phyloP scores from a whole-genome alignment of 2,113 vertebrate species.

The Campylorhamphus procurvoides region DNA sequence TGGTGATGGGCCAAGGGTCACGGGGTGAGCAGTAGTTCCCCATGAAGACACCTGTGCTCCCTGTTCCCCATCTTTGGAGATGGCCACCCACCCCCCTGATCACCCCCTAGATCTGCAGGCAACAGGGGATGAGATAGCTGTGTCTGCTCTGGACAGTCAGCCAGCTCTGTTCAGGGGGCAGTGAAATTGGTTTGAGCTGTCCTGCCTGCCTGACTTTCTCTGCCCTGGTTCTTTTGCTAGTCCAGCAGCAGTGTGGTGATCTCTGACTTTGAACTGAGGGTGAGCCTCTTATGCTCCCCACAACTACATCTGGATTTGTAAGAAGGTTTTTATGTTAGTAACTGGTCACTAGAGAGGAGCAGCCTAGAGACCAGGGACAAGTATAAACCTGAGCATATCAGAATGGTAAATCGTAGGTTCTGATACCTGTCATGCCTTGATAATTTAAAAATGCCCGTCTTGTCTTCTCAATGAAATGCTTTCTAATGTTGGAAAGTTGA shows the following conservation, averaged over 20 bases:
- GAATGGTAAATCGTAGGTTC: neutral
- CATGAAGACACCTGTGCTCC: neutral
- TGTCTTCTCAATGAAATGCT: neutral
- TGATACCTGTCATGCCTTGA: neutral
- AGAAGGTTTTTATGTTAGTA: neutral
- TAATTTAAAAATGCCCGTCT: neutral
- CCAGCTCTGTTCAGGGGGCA: fast-evolving
- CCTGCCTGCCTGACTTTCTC: neutral
- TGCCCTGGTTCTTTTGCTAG: neutral
- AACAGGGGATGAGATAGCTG: neutral
- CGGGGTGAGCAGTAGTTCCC: neutral
- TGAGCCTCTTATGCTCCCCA: neutral
- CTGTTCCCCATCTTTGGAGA: neutral
- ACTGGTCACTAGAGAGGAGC: neutral
- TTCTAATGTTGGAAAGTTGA: neutral
- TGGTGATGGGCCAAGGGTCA: neutral
- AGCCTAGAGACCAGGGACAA: neutral
- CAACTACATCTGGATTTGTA: neutral
- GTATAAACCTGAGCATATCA: neutral
- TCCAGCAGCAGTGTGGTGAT: neutral
- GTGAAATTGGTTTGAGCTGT: neutral
- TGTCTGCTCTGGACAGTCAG: neutral
- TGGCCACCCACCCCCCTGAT: no score
- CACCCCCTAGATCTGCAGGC: neutral
- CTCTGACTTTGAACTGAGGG: no score